Base-by-base conservation (phyloP, 1,140 invertebrate genomes). In the Drosophila varians region DNA sequence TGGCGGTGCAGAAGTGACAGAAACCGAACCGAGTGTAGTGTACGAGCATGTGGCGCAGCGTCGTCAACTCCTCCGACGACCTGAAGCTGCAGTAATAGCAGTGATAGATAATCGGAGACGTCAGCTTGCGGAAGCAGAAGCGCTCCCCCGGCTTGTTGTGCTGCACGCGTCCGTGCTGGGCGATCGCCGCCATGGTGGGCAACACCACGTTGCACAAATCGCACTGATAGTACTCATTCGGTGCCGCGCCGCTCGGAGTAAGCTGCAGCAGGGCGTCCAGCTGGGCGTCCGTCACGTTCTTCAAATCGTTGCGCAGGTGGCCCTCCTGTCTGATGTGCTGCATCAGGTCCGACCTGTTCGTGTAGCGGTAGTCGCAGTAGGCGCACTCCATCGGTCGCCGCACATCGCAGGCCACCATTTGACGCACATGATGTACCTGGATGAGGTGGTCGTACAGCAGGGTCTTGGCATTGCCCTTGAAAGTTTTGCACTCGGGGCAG, bases 11-110 rank as follows among this genome's bases (percentile, higher is more conserved):
- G 0, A 77, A 65, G 3, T 48, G 36, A 9, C 80, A 86, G 4
- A n/a, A 12, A 0, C 8, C 1, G 14, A 80, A 86, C 11, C 52
- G 58, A n/a, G 18, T 53, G 16, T 65, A 86, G 19, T 86, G 80
- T 28, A 69, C 62, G 1, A 86, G 8, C 73, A 86, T 86, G 16
- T 86, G 80, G 0, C 55, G 62, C 38, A 80, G 3, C 7, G 73
- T 65, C 0, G 19, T 26, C 45, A 65, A 19, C 19, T 86, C 76
- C 0, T 28, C 19, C 4, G 47, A 31, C 1, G 80, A 80, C 5
- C 72, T 74, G 16, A 55, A 86, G 19, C 77, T 58, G 34, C 80
- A 86, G 16, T 25, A 64, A 3, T 66, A 65, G n/a, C 80, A 86
- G 42, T 80, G 77, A 14, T 55, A 80, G 11, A 80, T 56, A 1